These are phyloP conservation scores for Drosophila miranda DNA, from an alignment of 1,140 invertebrate genomes.

Conservation along the genomic window DNA sequence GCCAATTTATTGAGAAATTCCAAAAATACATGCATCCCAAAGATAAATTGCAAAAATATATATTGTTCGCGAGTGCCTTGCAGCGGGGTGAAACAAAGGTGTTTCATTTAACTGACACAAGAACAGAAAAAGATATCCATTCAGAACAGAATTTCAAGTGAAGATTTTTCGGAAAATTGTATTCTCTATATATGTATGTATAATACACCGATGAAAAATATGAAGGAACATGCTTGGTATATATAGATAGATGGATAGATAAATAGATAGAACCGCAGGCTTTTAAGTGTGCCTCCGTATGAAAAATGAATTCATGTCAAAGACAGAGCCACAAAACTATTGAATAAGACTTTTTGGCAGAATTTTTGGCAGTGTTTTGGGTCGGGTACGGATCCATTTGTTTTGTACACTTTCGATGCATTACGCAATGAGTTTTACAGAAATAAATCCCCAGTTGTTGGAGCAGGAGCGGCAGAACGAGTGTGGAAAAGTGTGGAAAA, in stretches of 20 bases:
- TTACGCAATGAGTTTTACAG: constrained; percentile 70
- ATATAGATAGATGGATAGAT: constrained; percentile 3
- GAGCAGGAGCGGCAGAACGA: too few species aligned
- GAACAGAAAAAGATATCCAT: constrained; percentile 37
- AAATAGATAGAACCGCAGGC: constrained; percentile 41
- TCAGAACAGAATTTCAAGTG: constrained; percentile 59
- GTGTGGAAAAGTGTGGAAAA: constrained; percentile 1
- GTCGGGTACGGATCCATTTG: constrained; percentile 26
- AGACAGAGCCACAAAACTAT: constrained; percentile 77
- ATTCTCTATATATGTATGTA: constrained; percentile 2
- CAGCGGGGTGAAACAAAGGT: constrained; percentile 47
- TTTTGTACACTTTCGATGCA: constrained; percentile 35
- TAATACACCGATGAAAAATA: constrained; percentile 28
- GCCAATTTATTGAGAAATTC: constrained; percentile 30
- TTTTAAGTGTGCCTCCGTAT: constrained; percentile 65
- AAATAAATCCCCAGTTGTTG: constrained; percentile 27
- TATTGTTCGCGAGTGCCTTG: too few species aligned
- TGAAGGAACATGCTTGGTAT: too few species aligned
- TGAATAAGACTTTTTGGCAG: constrained; percentile 78
- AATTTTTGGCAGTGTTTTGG: constrained; percentile 47
- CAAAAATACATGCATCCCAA: constrained; percentile 4
- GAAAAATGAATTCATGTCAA: constrained; percentile 80
- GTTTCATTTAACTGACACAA: constrained; percentile 71
- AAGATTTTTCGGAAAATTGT: constrained; percentile 51
- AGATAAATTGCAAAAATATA: constrained; percentile 9